Evolutionary conservation across 2,888 invertebrate species (phyloP), one percentile per base, ranked within the genome.

Genomic region (Aleiodes leptofemur): DNA sequence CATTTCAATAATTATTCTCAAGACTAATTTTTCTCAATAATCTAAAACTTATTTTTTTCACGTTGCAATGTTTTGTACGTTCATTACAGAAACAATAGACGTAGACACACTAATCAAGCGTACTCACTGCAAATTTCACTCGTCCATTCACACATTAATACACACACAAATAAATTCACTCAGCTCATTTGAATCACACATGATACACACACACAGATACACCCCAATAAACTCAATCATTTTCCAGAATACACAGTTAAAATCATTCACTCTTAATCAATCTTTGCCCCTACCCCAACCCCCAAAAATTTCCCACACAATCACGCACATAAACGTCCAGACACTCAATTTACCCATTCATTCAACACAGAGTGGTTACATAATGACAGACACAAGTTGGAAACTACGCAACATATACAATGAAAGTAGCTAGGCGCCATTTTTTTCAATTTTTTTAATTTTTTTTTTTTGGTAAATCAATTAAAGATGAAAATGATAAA

Each of bases 311-410:
- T 34, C 53, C 53, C 51, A 23, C 9, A 51, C 87, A 87, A 81
- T 83, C 85, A 83, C 86, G 79, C 88, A 86, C 87, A 88, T 86
- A 84, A 85, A 86, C 77, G 43, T 75, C 83, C 84, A 86, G 75
- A 80, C 85, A 82, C 86, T 85, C 88, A 76, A 86, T 61, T 59
- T n/a, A 43, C 57, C 43, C 73, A 73, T 84, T 86, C 87, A 82
- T 85, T 82, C 86, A 86, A 87, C 88, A 87, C 83, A 86, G 84
- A 89, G 86, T 88, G 87, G 86, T 88, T 80, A 85, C 82, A 87
- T 86, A 86, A 88, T 90, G 90, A 89, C 89, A 88, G 90, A 90
- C 90, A 89, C 90, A 89, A 90, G 90, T 90, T 89, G 89, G 88
- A 89, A 88, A 88, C 86, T 86, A 87, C 86, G 84, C 78, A 84